phyloP scores from a whole-genome alignment of 2,113 vertebrate species.

The Rhipidura dahli region DNA sequence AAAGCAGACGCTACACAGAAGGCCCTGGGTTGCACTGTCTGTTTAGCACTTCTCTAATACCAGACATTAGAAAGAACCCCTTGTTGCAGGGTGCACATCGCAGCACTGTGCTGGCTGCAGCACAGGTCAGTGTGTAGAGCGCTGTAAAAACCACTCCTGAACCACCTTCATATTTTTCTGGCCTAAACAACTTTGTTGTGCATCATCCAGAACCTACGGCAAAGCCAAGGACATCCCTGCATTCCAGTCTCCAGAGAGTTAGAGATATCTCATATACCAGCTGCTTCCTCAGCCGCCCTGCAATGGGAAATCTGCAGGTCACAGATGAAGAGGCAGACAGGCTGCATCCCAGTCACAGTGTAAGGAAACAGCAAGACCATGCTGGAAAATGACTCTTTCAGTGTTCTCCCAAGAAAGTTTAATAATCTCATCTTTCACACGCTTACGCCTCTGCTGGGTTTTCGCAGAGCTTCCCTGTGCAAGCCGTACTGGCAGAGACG shows the following conservation, averaged over 20 bases:
- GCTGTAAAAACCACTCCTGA: not conserved
- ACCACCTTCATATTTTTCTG: not conserved
- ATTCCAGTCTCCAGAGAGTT: not conserved
- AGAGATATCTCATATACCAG: not conserved
- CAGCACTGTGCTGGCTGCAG: not conserved
- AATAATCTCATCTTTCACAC: slow-evolving; percentile 21
- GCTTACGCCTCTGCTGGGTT: not conserved
- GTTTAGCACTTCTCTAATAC: not conserved
- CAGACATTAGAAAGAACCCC: accelerated
- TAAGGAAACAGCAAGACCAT: not conserved
- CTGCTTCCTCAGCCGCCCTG: not conserved
- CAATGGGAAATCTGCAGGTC: not conserved
- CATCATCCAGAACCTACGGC: not conserved
- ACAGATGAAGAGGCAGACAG: slow-evolving; percentile 6
- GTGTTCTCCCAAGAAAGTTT: slow-evolving; percentile 17
- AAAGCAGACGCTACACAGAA: not conserved
- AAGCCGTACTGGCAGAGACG: not conserved
- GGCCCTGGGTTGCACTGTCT: not conserved
- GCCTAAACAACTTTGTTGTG: not conserved
- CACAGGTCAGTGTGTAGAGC: accelerated
- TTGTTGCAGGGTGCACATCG: accelerated
- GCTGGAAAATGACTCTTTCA: not conserved
- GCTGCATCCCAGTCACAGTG: not conserved
- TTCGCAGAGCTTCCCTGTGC: not conserved
- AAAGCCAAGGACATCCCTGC: not conserved